phyloP scores from a whole-genome alignment of 2,888 invertebrate species.

The Heteromurus nitidus region DNA sequence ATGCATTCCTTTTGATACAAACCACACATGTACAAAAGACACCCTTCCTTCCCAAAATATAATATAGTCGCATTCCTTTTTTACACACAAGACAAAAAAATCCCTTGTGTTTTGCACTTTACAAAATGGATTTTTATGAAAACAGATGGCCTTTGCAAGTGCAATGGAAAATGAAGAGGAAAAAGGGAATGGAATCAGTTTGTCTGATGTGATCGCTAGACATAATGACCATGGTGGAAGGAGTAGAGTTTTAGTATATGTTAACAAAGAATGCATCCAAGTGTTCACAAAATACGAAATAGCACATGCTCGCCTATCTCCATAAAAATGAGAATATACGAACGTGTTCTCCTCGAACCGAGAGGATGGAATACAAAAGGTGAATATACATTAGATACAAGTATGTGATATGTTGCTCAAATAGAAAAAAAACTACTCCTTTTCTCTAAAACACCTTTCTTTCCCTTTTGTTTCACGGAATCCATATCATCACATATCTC shows the following conservation, averaged over 20 bases:
- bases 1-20: no score
- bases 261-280: conserved; percentile 18
- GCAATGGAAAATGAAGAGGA: conserved; percentile 2
- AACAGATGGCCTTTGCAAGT: conserved; percentile 14
- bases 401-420: not conserved
- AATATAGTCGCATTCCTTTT: conserved; percentile 23
- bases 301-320: conserved; percentile 11
- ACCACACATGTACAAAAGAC: no score
- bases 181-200: conserved; percentile 53
- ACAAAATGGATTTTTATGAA: conserved; percentile 24
- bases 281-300: not conserved
- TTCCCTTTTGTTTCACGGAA: not conserved
- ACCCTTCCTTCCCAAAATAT: no score
- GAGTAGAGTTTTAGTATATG: no score
- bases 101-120: not conserved
- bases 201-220: conserved; percentile 62
- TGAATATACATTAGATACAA: conserved; percentile 7
- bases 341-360: not conserved
- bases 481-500: no score
- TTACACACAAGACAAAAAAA: not conserved
- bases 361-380: conserved; percentile 2
- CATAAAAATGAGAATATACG: conserved; percentile 8
- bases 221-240: conserved; percentile 54
- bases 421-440: not conserved
- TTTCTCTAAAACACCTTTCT: not conserved